These are phyloP conservation scores for Zootermopsis nevadensis DNA, from an alignment of 2,888 invertebrate species.

Conservation along the genomic window DNA sequence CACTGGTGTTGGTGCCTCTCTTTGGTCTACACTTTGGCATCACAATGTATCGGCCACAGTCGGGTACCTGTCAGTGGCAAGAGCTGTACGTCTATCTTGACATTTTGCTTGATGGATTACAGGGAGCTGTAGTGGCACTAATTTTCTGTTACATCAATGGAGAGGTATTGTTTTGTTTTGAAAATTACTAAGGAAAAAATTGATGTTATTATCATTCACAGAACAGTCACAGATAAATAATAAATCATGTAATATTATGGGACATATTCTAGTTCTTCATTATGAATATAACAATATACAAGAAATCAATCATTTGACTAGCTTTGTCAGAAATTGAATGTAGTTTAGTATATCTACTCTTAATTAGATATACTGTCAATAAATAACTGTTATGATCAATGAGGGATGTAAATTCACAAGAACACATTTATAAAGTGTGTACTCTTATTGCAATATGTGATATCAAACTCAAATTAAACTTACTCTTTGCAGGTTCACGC, in stretches of 20 bases:
- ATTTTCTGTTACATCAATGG: slow-evolving; percentile 67
- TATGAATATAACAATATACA: neutral
- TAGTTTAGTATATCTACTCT: too few relatives aligned
- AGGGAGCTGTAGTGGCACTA: slow-evolving; percentile 65
- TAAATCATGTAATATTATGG: neutral
- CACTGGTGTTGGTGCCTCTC: slow-evolving; percentile 64
- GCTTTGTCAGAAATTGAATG: too few relatives aligned
- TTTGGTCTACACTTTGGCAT: slow-evolving; percentile 65
- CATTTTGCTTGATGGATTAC: slow-evolving; percentile 52
- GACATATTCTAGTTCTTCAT: neutral
- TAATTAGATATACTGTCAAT: too few relatives aligned
- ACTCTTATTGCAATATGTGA: too few relatives aligned
- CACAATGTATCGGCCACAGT: slow-evolving; percentile 61
- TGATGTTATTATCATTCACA: neutral
- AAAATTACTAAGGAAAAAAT: neutral
- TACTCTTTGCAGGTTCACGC: slow-evolving; percentile 11
- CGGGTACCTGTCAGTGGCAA: slow-evolving; percentile 53
- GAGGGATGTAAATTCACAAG: too few relatives aligned
- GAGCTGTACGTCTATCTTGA: slow-evolving; percentile 57
- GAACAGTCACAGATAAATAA: neutral
- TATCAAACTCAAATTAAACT: too few relatives aligned
- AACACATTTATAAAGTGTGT: too few relatives aligned
- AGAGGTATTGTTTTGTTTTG: slow-evolving; percentile 59
- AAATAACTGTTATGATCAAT: too few relatives aligned
- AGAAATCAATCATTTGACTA: neutral